phyloP scores from a whole-genome alignment of 2,888 invertebrate species.

The Stramonita haemastoma region DNA sequence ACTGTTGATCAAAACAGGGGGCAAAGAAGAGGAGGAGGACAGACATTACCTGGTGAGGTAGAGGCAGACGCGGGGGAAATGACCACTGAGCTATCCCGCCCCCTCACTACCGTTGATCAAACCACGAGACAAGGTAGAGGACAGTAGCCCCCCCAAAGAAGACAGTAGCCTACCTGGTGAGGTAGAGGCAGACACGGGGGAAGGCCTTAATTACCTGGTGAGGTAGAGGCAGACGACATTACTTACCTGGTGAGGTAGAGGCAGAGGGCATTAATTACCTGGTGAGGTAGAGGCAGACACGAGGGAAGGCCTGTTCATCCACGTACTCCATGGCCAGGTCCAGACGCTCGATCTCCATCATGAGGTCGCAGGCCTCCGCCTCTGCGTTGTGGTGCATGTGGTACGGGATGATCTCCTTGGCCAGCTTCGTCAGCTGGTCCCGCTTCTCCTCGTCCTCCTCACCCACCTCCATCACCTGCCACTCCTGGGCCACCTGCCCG shows the following conservation, averaged over 20 bases:
- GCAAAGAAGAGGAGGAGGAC: too few species aligned
- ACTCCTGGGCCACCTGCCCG: constrained; percentile 90
- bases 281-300: constrained; percentile 41
- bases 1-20: too few species aligned
- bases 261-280: constrained; percentile 19
- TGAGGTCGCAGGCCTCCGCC: constrained; percentile 97
- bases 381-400: constrained; percentile 99
- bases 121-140: background rate
- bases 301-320: constrained; percentile 90
- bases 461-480: constrained; percentile 81
- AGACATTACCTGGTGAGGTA: too few species aligned
- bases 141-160: too few species aligned
- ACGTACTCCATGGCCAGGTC: constrained; percentile 91
- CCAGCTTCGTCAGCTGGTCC: constrained; percentile 83
- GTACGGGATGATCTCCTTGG: constrained; percentile 93
- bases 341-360: constrained; percentile 97
- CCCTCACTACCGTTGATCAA: too few species aligned
- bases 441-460: constrained; percentile 63
- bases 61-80: too few species aligned
- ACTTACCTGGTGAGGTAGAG: too few species aligned
- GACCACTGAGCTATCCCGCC: too few species aligned
- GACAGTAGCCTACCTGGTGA: too few species aligned
- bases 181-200: too few species aligned
- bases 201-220: too few species aligned
- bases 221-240: too few species aligned